Conservation (phyloP, 2,113 vertebrate species). For the Nothoprocta perdicaria region DNA sequence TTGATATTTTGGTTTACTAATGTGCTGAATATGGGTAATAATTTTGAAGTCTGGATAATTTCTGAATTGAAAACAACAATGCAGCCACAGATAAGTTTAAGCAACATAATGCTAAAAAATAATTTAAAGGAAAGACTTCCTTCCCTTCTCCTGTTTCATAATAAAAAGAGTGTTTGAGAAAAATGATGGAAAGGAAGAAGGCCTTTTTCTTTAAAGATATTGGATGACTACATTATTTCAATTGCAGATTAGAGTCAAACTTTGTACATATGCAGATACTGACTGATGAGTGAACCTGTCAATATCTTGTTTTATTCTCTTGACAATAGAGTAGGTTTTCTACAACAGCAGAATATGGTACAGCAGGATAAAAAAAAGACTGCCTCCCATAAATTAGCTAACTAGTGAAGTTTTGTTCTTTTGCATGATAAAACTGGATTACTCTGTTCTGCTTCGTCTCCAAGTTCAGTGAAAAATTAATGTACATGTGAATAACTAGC, state of each 20-base stretch:
- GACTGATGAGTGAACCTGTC: not conserved
- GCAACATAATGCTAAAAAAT: not conserved
- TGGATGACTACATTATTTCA: not conserved
- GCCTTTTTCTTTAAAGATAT: not conserved
- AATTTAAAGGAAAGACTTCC: not conserved
- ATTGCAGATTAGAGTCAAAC: not conserved
- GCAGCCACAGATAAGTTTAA: not conserved
- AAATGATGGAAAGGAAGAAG: not conserved
- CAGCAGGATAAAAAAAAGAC: not conserved
- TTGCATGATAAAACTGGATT: not conserved
- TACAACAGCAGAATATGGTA: not conserved
- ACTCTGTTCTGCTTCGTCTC: constrained; percentile 17
- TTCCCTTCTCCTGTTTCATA: not conserved
- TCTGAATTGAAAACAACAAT: not conserved
- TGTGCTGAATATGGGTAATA: not conserved
- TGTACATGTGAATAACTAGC: not conserved
- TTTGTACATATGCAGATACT: not conserved
- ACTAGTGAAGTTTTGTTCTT: not conserved
- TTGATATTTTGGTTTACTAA: not conserved
- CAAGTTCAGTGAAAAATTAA: not conserved
- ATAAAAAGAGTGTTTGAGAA: not conserved
- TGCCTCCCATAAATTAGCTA: not conserved
- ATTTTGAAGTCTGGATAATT: not conserved
- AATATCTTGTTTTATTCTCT: not conserved
- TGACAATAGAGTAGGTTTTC: not conserved